Evolutionary conservation across 2,888 invertebrate species (phyloP).

Genomic region (Capitulum mitella): DNA sequence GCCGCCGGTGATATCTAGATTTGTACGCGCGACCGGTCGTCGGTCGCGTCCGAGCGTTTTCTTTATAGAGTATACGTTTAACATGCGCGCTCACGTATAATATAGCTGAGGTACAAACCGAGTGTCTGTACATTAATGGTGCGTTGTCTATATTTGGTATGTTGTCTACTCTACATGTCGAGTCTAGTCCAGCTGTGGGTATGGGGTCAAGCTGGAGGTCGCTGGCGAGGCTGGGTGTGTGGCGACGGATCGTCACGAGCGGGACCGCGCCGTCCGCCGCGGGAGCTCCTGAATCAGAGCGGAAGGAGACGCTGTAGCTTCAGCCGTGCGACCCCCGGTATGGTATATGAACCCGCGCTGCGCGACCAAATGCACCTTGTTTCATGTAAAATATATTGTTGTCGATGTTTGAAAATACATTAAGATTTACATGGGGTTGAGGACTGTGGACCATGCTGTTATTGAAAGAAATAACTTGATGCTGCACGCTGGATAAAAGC

Average conservation of each 20-base stretch:
- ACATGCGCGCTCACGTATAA: neutral
- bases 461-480: too few species aligned
- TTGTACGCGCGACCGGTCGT: neutral
- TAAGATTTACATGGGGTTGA: neutral
- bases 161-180: constrained; percentile 8
- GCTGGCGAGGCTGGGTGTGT: neutral
- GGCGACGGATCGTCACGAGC: too few species aligned
- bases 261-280: neutral
- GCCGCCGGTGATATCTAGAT: constrained; percentile 3
- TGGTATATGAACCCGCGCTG: neutral
- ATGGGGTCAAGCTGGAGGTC: neutral
- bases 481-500: too few species aligned
- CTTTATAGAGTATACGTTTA: neutral
- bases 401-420: constrained; percentile 21
- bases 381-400: constrained; percentile 21
- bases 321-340: neutral
- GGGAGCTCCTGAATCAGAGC: too few species aligned
- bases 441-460: too few species aligned
- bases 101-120: constrained; percentile 8
- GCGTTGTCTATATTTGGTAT: neutral
- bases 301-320: neutral
- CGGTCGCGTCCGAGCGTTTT: neutral
- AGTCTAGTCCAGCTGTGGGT: constrained; percentile 13
- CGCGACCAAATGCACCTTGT: constrained; percentile 15
- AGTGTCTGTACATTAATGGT: neutral